phyloP scores from a whole-genome alignment of 1,140 invertebrate genomes.

The Oncopodura yosiiana region DNA sequence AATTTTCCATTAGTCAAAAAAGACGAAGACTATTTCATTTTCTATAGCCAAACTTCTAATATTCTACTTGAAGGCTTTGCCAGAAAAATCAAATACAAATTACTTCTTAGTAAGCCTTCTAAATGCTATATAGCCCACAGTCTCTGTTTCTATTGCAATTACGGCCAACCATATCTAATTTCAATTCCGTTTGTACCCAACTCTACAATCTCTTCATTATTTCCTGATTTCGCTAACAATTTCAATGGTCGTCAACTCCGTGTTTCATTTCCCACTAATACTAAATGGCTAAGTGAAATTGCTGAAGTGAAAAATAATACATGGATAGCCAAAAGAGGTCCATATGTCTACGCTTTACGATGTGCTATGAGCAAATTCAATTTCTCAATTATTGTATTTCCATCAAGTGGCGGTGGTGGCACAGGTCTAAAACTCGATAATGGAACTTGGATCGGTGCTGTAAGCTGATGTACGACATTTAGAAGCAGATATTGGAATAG shows the following conservation, averaged over 20 bases:
- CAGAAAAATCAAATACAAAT: conserved; percentile 14
- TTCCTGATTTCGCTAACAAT: conserved; percentile 4
- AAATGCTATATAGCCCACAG: not conserved
- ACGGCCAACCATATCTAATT: not conserved
- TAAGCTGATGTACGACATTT: conserved; percentile 17
- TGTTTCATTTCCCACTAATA: conserved; percentile 13
- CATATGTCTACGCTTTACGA: conserved; percentile 3
- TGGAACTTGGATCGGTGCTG: conserved; percentile 21
- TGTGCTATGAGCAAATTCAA: conserved; percentile 12
- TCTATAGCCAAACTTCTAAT: not conserved
- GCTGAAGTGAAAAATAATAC: not conserved
- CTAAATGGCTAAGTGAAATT: conserved; percentile 21
- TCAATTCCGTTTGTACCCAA: not conserved
- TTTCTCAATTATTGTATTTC: conserved; percentile 21
- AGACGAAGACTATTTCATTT: conserved; percentile 12
- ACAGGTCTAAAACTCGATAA: conserved; percentile 10
- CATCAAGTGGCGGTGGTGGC: conserved; percentile 23
- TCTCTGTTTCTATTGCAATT: conserved; percentile 10
- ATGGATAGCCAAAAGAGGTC: conserved; percentile 17
- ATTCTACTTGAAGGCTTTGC: not conserved
- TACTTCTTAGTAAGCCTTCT: not conserved
- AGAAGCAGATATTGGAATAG: conserved; percentile 16
- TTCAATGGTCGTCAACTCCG: conserved; percentile 18
- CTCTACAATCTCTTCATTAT: not conserved
- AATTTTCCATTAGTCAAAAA: conserved; percentile 15